Conservation (phyloP, 2,797 vertebrate genomes). For the Semaprochilodus insignis region DNA sequence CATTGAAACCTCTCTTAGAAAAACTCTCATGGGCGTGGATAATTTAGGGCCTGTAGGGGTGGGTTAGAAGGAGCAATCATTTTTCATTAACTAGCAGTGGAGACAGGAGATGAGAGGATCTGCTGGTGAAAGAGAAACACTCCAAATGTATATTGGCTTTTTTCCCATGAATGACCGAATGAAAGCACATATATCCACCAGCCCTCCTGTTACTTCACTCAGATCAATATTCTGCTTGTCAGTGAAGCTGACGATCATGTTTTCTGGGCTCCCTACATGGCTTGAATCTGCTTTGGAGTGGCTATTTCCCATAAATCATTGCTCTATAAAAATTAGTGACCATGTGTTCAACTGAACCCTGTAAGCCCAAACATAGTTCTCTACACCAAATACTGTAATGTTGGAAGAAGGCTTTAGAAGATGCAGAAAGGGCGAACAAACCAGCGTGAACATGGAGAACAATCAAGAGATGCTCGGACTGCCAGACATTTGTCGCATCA, state of each 20-base stretch:
- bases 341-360: background rate
- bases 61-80: background rate
- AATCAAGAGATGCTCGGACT: too few species aligned
- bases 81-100: background rate
- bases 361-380: too few species aligned
- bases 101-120: slow-evolving; percentile 5
- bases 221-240: background rate
- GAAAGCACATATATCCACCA: background rate
- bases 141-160: background rate
- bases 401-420: too few species aligned
- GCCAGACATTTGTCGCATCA: too few species aligned
- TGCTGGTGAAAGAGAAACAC: too few species aligned
- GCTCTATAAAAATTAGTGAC: background rate
- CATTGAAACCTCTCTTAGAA: background rate
- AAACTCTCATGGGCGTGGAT: background rate
- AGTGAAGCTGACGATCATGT: background rate
- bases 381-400: too few species aligned
- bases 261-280: background rate
- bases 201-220: background rate
- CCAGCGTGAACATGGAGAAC: too few species aligned
- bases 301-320: background rate
- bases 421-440: too few species aligned
- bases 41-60: background rate
- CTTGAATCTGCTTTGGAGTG: background rate
- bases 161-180: background rate